Base-by-base conservation (phyloP, 2,888 invertebrate genomes). In the Athrips mouffetella region DNA sequence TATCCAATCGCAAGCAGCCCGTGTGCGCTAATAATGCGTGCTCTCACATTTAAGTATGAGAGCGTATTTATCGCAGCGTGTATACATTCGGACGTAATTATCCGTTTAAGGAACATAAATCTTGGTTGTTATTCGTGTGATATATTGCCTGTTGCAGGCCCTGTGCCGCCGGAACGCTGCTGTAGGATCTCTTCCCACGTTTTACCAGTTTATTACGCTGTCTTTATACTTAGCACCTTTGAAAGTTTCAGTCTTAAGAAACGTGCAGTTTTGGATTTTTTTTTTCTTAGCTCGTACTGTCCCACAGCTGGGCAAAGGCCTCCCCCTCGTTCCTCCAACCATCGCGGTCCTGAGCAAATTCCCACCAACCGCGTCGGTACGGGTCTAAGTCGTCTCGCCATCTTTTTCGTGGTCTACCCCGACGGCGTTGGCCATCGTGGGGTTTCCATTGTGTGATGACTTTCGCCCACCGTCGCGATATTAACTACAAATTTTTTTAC, bases 51-150 rank as follows among this genome's bases (percentile, higher is more conserved):
- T 31, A 31, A 11, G 31, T 30, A 37, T 37, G 21, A 20, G 20
- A n/a, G n/a, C 21, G 20, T 37, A 31, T 44, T 44, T 44, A 44
- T 44, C 44, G 30, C 15, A 13, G 44, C 44, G 44, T 44, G 44
- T 31, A 44, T 47, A 37, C 42, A 52, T 50, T 44, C 51, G 39
- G 51, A 52, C 46, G 53, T 57, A 58, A 58, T 58, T 58, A 55
- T 51, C 53, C 51, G 53, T 56, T 48, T 56, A 52, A 52, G 52
- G 30, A 42, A 41, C 45, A 54, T 59, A 57, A 59, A 57, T 57
- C 53, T 41, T 35, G 31, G 49, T 52, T 52, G 54, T 58, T 52
- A 52, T 54, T 49, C 21, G 49, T 51, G 54, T 55, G 56, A 57
- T 59, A 55, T 58, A 58, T 56, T 42, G 39, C 35, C 33, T 44